phyloP scores from a whole-genome alignment of 2,888 invertebrate genomes.

The Exocentrus adspersus region DNA sequence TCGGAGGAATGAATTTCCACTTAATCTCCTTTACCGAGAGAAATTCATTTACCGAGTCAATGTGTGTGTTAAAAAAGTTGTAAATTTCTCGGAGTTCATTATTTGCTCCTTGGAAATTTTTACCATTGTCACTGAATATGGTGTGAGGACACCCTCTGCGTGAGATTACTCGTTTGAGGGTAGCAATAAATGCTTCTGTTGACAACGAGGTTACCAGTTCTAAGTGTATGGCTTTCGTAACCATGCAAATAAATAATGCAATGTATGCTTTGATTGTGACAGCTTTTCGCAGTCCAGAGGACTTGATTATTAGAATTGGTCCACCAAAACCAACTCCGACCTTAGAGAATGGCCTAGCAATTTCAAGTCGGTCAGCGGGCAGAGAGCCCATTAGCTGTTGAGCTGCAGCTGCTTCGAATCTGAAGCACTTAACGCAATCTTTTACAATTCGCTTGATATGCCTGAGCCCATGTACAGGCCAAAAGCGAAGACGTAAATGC shows the following conservation, averaged over 20 bases:
- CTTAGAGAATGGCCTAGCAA: slow-evolving; percentile 8
- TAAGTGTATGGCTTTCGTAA: slow-evolving; percentile 32
- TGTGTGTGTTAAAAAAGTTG: neutral
- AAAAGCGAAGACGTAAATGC: neutral
- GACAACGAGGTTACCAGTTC: slow-evolving; percentile 30
- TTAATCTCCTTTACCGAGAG: neutral
- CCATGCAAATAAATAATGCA: slow-evolving; percentile 35
- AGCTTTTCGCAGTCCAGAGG: slow-evolving; percentile 6
- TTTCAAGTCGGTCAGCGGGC: slow-evolving; percentile 8
- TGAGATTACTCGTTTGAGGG: slow-evolving; percentile 33
- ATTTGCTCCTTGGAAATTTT: slow-evolving; percentile 7
- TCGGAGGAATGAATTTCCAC: slow-evolving; percentile 17
- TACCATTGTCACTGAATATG: slow-evolving; percentile 7
- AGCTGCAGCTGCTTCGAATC: neutral
- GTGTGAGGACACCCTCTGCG: slow-evolving; percentile 22
- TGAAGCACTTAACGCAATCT: neutral
- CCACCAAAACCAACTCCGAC: slow-evolving; percentile 32
- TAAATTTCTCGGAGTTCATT: neutral
- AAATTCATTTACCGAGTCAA: neutral
- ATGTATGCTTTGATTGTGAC: slow-evolving; percentile 26
- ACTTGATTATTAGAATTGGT: slow-evolving; percentile 26
- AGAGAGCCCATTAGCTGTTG: slow-evolving; percentile 9
- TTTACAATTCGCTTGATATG: neutral
- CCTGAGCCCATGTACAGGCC: neutral
- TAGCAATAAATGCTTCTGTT: slow-evolving; percentile 29